Evolutionary conservation across 2,797 vertebrate species (phyloP).

Genomic region (Malacoctenus gilli): DNA sequence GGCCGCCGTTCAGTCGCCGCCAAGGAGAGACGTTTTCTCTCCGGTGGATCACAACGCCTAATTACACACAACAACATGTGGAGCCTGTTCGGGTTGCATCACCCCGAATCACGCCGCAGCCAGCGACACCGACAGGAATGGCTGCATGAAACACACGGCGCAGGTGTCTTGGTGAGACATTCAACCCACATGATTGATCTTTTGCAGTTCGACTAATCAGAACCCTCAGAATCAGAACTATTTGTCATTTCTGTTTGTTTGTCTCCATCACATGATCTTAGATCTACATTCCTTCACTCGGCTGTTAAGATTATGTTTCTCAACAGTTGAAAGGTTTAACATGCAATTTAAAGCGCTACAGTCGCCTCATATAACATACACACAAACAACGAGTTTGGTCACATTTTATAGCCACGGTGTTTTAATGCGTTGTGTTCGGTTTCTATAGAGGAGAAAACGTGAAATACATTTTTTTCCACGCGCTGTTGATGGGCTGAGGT

Average conservation of each 20-base stretch:
- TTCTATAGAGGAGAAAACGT: neutral
- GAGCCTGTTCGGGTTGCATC: slow-evolving; percentile 23
- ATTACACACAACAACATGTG: slow-evolving; percentile 27
- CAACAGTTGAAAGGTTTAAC: neutral
- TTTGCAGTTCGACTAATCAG: slow-evolving; percentile 1
- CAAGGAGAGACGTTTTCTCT: slow-evolving; percentile 7
- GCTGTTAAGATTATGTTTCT: neutral
- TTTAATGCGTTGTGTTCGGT: neutral
- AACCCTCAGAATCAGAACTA: no score
- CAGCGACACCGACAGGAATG: slow-evolving; percentile 20
- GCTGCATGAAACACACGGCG: neutral
- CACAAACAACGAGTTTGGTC: neutral
- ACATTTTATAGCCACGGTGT: neutral
- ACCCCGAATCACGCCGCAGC: slow-evolving; percentile 11
- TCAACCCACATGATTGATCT: slow-evolving; percentile 4
- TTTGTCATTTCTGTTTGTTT: no score
- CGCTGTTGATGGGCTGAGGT: slow-evolving; percentile 21
- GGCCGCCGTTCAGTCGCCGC: slow-evolving; percentile 15
- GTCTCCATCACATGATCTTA: no score
- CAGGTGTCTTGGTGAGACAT: neutral
- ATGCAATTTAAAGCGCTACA: neutral
- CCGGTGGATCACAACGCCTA: slow-evolving; percentile 15
- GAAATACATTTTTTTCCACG: slow-evolving; percentile 12
- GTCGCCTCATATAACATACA: neutral
- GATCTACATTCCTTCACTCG: neutral